These are phyloP conservation scores for Natrix natrix DNA, from an alignment of 2,797 vertebrate species.

Conservation along the genomic window DNA sequence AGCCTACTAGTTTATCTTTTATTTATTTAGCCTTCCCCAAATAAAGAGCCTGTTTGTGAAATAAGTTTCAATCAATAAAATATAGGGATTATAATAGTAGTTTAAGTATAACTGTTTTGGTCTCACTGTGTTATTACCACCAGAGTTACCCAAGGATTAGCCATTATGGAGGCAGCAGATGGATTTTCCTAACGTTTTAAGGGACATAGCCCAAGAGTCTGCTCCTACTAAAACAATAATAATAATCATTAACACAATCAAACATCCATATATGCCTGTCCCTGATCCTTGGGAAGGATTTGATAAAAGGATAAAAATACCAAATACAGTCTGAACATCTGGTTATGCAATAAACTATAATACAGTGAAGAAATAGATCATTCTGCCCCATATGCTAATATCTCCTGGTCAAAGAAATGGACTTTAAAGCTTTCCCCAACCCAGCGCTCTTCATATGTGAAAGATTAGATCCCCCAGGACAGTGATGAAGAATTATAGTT, in stretches of 20 bases:
- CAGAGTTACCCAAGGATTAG: background rate
- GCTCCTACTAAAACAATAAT: background rate
- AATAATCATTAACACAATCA: background rate
- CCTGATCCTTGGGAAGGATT: background rate
- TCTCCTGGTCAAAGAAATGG: background rate
- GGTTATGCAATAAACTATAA: background rate
- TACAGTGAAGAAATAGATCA: background rate
- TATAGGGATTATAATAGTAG: background rate
- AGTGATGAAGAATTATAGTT: background rate
- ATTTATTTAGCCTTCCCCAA: background rate
- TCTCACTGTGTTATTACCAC: background rate
- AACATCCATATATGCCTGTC: background rate
- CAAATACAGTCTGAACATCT: background rate
- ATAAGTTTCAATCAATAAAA: background rate
- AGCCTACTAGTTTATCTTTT: background rate
- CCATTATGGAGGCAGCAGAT: background rate
- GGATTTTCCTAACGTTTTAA: background rate
- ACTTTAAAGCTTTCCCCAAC: background rate
- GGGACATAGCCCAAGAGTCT: background rate
- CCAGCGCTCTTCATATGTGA: background rate
- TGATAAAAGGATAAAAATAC: background rate
- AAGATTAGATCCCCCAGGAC: background rate
- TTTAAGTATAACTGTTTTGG: background rate
- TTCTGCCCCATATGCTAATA: background rate
- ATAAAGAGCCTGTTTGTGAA: background rate